Conservation (phyloP, 2,797 vertebrate species). For the Catamblyrhynchus diadema region DNA sequence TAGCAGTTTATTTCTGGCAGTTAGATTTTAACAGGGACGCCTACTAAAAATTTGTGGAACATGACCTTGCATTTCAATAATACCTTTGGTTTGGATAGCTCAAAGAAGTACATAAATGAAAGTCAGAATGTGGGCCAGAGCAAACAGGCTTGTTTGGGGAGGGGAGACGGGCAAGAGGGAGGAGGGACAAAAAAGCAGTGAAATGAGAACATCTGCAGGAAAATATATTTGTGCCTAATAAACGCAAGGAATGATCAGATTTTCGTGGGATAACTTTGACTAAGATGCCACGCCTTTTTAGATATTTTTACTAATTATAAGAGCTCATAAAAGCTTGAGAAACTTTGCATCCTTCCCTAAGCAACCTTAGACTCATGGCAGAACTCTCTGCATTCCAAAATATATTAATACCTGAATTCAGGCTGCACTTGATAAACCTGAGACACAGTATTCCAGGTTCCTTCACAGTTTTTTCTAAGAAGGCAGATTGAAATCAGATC, state of each 20-base stretch:
- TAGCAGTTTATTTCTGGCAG: neutral
- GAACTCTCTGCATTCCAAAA: neutral
- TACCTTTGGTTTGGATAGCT: slow-evolving; percentile 37
- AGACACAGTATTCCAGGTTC: neutral
- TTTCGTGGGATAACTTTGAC: neutral
- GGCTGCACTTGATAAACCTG: neutral
- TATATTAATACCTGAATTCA: neutral
- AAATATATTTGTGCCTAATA: neutral
- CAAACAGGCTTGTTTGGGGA: neutral
- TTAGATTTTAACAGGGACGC: neutral
- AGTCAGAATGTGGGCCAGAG: neutral
- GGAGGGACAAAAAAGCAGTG: neutral
- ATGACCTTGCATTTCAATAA: neutral
- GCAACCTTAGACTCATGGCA: rapidly evolving
- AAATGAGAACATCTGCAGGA: neutral
- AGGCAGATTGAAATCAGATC: neutral
- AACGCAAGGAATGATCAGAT: neutral
- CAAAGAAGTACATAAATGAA: neutral
- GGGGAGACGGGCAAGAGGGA: neutral
- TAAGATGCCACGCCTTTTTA: neutral
- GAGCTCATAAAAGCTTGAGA: neutral
- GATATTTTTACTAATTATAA: neutral
- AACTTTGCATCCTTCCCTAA: neutral
- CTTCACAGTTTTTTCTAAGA: neutral
- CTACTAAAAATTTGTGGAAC: slow-evolving; percentile 27